A percentile compares a stretch with the other conserved stretches of the same genome.
Conservation (phyloP, 2,113 vertebrate genomes). For the Camelus dromedarius region DNA sequence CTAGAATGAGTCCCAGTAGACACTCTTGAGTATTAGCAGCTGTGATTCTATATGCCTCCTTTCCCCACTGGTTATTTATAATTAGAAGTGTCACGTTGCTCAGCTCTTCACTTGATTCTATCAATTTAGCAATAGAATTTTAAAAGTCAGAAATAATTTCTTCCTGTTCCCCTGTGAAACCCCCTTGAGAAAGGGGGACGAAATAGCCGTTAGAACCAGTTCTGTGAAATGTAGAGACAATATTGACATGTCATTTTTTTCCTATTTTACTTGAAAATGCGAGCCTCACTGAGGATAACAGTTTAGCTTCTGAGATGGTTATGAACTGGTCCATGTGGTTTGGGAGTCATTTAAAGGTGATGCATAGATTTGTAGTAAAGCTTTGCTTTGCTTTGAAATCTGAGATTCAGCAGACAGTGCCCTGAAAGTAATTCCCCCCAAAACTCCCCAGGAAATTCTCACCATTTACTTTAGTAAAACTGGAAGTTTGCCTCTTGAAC, state of each 20-base stretch:
- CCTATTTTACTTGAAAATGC: conserved; percentile 20
- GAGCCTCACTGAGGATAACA: neutral
- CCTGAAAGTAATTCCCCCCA: conserved; percentile 62
- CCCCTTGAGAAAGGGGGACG: conserved; percentile 43
- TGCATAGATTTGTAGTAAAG: neutral
- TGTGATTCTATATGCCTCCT: neutral
- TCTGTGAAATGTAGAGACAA: neutral
- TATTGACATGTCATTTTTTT: neutral
- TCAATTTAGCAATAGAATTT: neutral
- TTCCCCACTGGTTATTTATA: neutral
- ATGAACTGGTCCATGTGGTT: conserved; percentile 8
- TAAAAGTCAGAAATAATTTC: conserved; percentile 29
- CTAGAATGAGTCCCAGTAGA: neutral
- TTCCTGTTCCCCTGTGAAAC: conserved; percentile 10
- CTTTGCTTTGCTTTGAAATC: conserved; percentile 54
- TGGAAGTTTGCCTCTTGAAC: conserved; percentile 24
- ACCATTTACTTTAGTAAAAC: neutral
- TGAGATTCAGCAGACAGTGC: neutral
- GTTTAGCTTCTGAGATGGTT: conserved; percentile 12
- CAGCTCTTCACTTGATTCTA: conserved; percentile 9
- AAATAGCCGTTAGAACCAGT: neutral
- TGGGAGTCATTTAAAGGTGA: conserved; percentile 34
- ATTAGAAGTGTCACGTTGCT: neutral
- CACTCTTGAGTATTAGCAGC: neutral
- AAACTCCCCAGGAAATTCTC: conserved; percentile 67